Percentiles rank a stretch among this genome's conserved stretches.
Conservation (phyloP, 2,113 vertebrate species). For the Lepus timidus region DNA sequence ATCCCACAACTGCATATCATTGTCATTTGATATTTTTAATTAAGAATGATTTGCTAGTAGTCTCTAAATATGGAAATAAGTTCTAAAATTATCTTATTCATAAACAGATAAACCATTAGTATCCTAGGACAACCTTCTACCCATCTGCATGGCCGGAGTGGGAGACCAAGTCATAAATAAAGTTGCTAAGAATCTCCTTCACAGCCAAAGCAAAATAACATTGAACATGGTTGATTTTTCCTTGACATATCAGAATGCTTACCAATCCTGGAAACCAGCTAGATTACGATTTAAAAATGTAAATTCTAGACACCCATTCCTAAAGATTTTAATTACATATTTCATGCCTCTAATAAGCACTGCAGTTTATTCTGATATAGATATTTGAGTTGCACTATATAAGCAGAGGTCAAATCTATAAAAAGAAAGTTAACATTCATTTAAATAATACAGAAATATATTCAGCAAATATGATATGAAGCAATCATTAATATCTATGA, state of each 20-base stretch:
- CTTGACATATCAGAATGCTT: constrained; percentile 22
- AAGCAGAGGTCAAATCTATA: neutral
- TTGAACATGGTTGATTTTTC: neutral
- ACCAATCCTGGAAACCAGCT: neutral
- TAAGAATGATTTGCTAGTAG: constrained; percentile 65
- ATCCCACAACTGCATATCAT: constrained; percentile 41
- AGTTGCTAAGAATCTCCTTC: neutral
- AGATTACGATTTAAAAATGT: neutral
- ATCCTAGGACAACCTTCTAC: constrained; percentile 1
- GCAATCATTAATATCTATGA: neutral
- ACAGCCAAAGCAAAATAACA: neutral
- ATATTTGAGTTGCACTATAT: neutral
- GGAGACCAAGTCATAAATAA: neutral
- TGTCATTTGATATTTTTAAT: constrained; percentile 69
- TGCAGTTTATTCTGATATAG: neutral
- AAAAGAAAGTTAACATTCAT: neutral
- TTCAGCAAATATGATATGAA: neutral
- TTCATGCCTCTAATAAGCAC: neutral
- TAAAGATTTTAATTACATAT: neutral
- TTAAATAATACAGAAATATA: neutral
- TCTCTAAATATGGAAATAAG: constrained; percentile 28
- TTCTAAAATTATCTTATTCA: constrained; percentile 42
- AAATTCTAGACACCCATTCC: neutral
- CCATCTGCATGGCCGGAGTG: neutral
- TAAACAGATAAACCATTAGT: constrained; percentile 20